Percentiles rank a stretch among this genome's conserved stretches.
These are phyloP conservation scores for Saguinus midas DNA, from an alignment of 2,113 vertebrate species.

Conservation along the genomic window DNA sequence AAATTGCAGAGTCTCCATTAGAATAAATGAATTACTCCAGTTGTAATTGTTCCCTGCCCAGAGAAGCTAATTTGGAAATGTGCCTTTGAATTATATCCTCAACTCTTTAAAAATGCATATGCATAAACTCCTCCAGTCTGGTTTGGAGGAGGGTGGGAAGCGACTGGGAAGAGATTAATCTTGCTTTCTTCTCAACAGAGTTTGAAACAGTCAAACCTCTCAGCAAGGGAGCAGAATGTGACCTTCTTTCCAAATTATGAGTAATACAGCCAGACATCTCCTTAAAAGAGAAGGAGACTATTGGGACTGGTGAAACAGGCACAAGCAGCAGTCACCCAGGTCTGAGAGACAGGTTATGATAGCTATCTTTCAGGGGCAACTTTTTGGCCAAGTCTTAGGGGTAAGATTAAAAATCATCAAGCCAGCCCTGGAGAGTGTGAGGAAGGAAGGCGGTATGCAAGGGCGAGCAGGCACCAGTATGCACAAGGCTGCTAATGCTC, in stretches of 20 bases:
- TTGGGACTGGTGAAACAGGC: neutral
- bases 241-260: slow-evolving; percentile 48
- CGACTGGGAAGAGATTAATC: slow-evolving; percentile 35
- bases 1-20: slow-evolving; percentile 51
- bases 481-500: rapidly evolving
- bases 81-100: slow-evolving; percentile 52
- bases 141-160: slow-evolving; percentile 20
- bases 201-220: slow-evolving; percentile 51
- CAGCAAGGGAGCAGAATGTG: slow-evolving; percentile 1
- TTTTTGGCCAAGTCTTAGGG: slow-evolving; percentile 1
- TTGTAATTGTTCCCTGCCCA: slow-evolving; percentile 60
- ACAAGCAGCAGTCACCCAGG: neutral
- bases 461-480: neutral
- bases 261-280: neutral
- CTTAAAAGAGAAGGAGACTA: neutral
- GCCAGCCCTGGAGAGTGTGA: neutral
- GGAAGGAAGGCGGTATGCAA: neutral
- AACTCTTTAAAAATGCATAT: slow-evolving; percentile 52
- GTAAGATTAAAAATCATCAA: neutral
- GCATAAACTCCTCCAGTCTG: slow-evolving; percentile 50
- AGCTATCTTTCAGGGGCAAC: neutral
- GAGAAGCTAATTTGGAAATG: slow-evolving; percentile 23
- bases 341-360: neutral
- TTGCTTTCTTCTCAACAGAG: slow-evolving; percentile 45
- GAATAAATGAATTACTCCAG: slow-evolving; percentile 54